These are phyloP conservation scores for Pristionchus maxplancki DNA, from an alignment of 2,888 invertebrate genomes.

Conservation along the genomic window DNA sequence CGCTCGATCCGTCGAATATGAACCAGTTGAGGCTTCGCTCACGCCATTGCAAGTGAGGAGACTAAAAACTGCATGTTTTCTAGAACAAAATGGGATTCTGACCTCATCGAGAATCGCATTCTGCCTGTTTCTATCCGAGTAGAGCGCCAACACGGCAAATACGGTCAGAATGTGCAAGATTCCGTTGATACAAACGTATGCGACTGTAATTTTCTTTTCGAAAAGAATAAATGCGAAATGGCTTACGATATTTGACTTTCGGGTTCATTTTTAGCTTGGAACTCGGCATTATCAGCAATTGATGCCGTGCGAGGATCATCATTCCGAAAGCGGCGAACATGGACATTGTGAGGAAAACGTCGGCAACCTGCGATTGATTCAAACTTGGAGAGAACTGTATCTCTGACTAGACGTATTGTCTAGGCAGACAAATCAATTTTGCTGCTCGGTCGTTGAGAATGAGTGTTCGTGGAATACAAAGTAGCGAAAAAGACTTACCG, in stretches of 20 bases:
- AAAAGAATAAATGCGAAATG: too few species aligned
- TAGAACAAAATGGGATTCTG: not conserved
- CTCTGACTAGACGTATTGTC: not conserved
- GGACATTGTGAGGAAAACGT: not conserved
- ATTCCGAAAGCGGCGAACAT: not conserved
- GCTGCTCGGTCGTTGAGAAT: too few species aligned
- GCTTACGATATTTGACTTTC: not conserved
- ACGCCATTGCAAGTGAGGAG: not conserved
- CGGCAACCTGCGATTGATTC: not conserved
- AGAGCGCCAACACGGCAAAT: not conserved
- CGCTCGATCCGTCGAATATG: not conserved
- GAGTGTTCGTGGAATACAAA: not conserved
- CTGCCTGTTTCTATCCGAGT: not conserved
- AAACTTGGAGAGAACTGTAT: too few species aligned
- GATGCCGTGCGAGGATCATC: not conserved
- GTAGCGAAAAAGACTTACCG: not conserved
- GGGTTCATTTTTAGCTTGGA: not conserved
- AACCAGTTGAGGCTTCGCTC: not conserved
- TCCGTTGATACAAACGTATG: too few species aligned
- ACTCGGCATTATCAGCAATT: not conserved
- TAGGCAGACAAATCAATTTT: not conserved
- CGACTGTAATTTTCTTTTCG: too few species aligned
- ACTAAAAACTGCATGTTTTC: not conserved
- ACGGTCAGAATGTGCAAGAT: not conserved
- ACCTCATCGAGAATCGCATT: not conserved